Percentiles rank a stretch among this genome's conserved stretches.
Conservation (phyloP, 2,797 vertebrate species). For the Tenualosa thibaudeaui region DNA sequence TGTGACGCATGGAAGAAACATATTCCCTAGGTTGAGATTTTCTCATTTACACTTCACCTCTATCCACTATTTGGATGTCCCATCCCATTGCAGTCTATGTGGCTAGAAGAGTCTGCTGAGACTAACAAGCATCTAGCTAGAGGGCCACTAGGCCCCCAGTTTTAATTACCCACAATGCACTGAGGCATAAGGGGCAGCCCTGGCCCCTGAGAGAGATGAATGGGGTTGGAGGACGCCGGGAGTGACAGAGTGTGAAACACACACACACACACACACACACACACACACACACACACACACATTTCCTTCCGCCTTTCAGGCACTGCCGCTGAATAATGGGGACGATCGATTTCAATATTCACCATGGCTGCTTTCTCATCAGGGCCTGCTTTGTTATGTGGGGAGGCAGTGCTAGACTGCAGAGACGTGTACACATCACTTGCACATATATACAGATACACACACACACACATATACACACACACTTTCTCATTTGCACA, state of each 20-base stretch:
- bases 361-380: conserved; percentile 12
- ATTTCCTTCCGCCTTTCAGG: conserved; percentile 42
- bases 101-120: neutral
- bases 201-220: neutral
- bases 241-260: conserved; percentile 5
- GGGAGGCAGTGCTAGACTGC: neutral
- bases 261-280: neutral
- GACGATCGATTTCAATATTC: conserved; percentile 47
- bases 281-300: conserved; percentile 35
- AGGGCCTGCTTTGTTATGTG: conserved; percentile 20
- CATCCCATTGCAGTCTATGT: neutral
- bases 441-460: neutral
- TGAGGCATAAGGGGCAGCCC: neutral
- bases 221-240: neutral
- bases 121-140: neutral
- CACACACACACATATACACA: neutral
- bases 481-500: neutral
- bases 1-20: neutral
- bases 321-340: conserved; percentile 54
- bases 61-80: neutral
- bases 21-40: neutral
- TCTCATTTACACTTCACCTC: neutral
- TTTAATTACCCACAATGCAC: conserved; percentile 16
- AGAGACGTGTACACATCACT: neutral
- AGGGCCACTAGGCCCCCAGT: neutral